Percentiles rank a stretch among this genome's conserved stretches.
phyloP scores from a whole-genome alignment of 2,888 invertebrate genomes.

The Eupithecia abbreviata region DNA sequence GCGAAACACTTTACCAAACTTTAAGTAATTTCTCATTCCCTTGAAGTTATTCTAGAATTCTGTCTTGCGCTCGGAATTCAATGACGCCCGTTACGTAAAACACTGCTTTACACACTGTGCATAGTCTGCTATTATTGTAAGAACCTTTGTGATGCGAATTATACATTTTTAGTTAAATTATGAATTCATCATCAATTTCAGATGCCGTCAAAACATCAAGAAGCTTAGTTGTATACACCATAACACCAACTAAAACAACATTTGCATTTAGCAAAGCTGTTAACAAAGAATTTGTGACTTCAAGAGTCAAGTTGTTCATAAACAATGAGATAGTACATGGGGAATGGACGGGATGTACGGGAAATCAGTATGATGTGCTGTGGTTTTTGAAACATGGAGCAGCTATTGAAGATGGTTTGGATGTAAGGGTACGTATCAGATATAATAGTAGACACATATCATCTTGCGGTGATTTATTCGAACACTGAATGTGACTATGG shows the following conservation, averaged over 20 bases:
- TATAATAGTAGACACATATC: background rate
- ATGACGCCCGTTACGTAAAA: too few species aligned
- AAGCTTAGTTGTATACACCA: conserved; percentile 65
- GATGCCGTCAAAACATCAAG: conserved; percentile 75
- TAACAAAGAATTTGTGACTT: conserved; percentile 54
- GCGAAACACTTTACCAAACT: too few species aligned
- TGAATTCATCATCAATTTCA: conserved; percentile 46
- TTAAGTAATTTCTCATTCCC: too few species aligned
- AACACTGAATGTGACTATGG: background rate
- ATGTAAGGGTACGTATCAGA: conserved; percentile 61
- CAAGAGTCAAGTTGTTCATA: conserved; percentile 58
- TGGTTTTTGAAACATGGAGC: conserved; percentile 72
- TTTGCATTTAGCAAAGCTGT: conserved; percentile 73
- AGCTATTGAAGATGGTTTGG: conserved; percentile 50
- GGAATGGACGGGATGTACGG: conserved; percentile 73
- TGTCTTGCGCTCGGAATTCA: too few species aligned
- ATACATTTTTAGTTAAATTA: background rate
- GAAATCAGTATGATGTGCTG: conserved; percentile 73
- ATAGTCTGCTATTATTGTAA: too few species aligned
- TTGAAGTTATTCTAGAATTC: too few species aligned
- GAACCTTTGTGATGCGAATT: too few species aligned
- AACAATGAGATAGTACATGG: conserved; percentile 59
- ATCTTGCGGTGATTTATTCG: background rate
- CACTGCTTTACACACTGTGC: too few species aligned
- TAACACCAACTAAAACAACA: conserved; percentile 64